Percentiles rank a stretch among this genome's conserved stretches.
phyloP scores from a whole-genome alignment of 53 echinoderm and acorn worm genomes.

The Pentamera pediparva region DNA sequence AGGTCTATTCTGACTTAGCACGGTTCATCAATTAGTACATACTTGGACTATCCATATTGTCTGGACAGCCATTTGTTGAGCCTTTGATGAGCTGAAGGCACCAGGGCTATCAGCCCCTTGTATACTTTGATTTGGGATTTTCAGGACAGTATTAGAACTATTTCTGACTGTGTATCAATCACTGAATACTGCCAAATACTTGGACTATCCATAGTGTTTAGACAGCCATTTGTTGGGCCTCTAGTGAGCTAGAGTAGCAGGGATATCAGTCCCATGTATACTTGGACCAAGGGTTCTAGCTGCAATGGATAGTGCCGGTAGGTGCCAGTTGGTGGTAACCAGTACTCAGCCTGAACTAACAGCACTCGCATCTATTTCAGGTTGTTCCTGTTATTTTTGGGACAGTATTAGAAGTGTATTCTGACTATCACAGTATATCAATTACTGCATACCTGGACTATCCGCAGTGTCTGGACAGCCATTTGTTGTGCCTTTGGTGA shows the following conservation, averaged over 20 bases:
- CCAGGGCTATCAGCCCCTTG: conserved; percentile 85
- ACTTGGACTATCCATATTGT: conserved; percentile 94
- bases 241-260: conserved; percentile 82
- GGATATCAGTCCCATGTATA: conserved; percentile 92
- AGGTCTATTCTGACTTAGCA: no score
- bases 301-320: no score
- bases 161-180: no score
- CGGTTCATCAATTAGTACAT: no score
- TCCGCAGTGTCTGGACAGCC: conserved; percentile 88
- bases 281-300: conserved; percentile 80
- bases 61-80: conserved; percentile 95
- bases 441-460: conserved; percentile 64
- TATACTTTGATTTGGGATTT: conserved; percentile 91
- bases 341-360: no score
- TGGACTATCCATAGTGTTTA: conserved; percentile 91
- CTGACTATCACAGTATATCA: neutral
- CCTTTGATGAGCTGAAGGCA: conserved; percentile 92
- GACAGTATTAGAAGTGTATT: neutral
- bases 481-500: conserved; percentile 97
- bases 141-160: no score
- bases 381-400: no score
- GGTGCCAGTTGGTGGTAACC: no score
- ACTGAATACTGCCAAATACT: no score
- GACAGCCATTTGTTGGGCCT: conserved; percentile 95
- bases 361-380: no score